Evolutionary conservation across 2,113 vertebrate species (phyloP).

Genomic region (Lanius collurio): DNA sequence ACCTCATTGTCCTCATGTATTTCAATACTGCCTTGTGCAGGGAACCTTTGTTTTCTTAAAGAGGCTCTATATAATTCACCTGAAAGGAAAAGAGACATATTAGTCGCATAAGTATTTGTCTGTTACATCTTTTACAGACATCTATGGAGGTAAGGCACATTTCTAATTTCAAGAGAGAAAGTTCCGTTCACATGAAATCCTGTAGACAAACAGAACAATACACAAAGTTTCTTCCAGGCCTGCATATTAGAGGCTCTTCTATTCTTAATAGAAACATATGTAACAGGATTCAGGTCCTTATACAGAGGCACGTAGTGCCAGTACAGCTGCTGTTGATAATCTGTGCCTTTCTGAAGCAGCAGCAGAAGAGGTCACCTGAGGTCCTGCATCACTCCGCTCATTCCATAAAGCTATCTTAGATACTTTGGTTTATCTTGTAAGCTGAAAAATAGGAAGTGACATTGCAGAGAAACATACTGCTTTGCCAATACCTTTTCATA

Average conservation of each 20-base stretch:
- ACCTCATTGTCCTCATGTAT: constrained; percentile 90
- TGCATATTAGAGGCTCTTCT: background rate
- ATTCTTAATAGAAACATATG: background rate
- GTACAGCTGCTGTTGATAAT: background rate
- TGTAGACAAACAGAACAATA: background rate
- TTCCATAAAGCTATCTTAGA: background rate
- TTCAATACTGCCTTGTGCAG: constrained; percentile 89
- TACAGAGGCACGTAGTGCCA: background rate
- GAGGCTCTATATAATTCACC: constrained; percentile 82
- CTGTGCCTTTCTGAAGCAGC: background rate
- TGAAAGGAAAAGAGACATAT: constrained; percentile 14
- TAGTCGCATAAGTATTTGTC: background rate
- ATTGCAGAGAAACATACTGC: background rate
- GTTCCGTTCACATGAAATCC: background rate
- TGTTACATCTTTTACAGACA: background rate
- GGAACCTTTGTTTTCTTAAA: constrained; percentile 80
- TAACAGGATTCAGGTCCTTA: background rate
- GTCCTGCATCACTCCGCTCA: background rate
- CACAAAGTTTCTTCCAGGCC: background rate
- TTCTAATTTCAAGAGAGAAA: background rate
- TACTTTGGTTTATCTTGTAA: background rate
- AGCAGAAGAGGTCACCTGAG: background rate
- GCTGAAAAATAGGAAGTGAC: background rate
- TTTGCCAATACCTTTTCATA: background rate
- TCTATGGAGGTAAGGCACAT: background rate